Evolutionary conservation across 2,888 invertebrate species (phyloP).

Genomic region (Coenonympha arcania): DNA sequence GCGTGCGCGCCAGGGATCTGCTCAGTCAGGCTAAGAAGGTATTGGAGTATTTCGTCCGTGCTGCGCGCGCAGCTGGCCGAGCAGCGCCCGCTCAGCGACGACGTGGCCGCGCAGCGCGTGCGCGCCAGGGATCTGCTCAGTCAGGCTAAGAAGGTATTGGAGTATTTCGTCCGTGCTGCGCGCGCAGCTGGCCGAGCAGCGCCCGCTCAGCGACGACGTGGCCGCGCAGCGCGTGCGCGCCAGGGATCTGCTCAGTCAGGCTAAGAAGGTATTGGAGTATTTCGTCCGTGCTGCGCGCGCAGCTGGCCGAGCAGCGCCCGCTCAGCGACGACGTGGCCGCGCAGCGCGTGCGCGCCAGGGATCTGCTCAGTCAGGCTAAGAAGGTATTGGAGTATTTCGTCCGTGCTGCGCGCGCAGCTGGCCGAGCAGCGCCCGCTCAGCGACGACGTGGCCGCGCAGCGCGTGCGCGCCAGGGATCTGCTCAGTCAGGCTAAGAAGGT

Average conservation of each 20-base stretch:
- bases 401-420: conserved; percentile 89
- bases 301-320: conserved; percentile 93
- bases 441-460: conserved; percentile 96
- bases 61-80: conserved; percentile 93
- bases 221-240: conserved; percentile 93
- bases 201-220: conserved; percentile 95
- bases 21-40: conserved; percentile 94
- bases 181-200: conserved; percentile 92
- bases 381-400: too few relatives aligned
- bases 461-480: conserved; percentile 92
- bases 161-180: too few relatives aligned
- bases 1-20: conserved; percentile 92
- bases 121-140: conserved; percentile 93
- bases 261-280: too few relatives aligned
- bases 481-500: conserved; percentile 94
- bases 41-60: too few relatives aligned
- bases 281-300: conserved; percentile 88
- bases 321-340: conserved; percentile 96
- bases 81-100: conserved; percentile 94
- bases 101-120: conserved; percentile 94
- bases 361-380: conserved; percentile 93
- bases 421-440: conserved; percentile 94
- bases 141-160: conserved; percentile 95
- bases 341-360: conserved; percentile 92
- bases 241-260: conserved; percentile 91